Evolutionary conservation across 2,888 invertebrate genomes (phyloP), one percentile per base, ranked within the genome.

Genomic region (Gastrophysa polygoni): DNA sequence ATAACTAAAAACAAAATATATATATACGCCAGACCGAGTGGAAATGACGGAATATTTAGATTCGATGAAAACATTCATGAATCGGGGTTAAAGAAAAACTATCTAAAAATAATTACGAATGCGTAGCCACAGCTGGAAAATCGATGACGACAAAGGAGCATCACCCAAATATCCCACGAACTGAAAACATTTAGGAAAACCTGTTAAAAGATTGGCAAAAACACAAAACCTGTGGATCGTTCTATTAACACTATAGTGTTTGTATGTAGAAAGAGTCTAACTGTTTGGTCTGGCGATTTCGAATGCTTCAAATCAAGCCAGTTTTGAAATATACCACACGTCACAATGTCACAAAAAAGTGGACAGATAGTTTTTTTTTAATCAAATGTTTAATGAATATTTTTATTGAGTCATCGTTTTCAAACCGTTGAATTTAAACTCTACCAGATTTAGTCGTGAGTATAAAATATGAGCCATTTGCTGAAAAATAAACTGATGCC

Each of bases 151-250:
- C 14, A 50, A 54, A 55, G 46, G 50, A 48, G 46, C 28, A 57
- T 66, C 64, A 70, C 71, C 71, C 72, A 69, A 70, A 70, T 70
- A 69, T 71, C 70, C 67, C 64, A 62, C 59, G 38, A 63, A 65
- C 59, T 64, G 38, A n/a, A 38, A 67, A 67, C 72, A 69, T 69
- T 69, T 66, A 71, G 54, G 68, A 70, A 69, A 70, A 72, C 72
- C 71, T 72, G 72, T 72, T 72, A 70, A 68, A 70, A 69, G 67
- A 59, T 67, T 72, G 72, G 70, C 72, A 70, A 61, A 57, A 46
- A 56, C 20, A 67, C 70, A 67, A 66, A 63, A 63, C 57, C 51
- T 51, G 51, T 63, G 56, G 59, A 57, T 57, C 44, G 44, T 54
- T 38, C 55, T 58, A 55, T 57, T 54, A 52, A 57, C 58, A 11